Evolutionary conservation across 1,140 invertebrate species (phyloP), one percentile per base, ranked within the genome.

Genomic region (Lepidurus apus): DNA sequence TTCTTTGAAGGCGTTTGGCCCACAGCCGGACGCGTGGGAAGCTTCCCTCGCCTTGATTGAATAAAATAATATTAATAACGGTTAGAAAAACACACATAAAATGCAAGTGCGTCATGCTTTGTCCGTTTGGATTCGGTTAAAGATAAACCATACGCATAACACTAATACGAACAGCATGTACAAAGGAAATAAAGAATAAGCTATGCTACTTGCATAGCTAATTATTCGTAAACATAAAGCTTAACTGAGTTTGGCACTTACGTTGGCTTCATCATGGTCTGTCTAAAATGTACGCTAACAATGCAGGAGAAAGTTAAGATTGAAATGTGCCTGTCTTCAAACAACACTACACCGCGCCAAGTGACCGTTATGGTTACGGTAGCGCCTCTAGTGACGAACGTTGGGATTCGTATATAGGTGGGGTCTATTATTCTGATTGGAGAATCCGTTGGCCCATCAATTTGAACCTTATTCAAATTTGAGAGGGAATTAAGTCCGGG

Each of bases 261-360:
- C 53, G 53, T 65, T 13, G 53, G 53, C 21, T 65, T 65, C 53
- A 65, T 65, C 53, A 65, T 65, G 53, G 21, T 65, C 1, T 17
- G 3, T 13, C 21, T n/a, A 65, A 65, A 65, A 4, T 11, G 0
- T 65, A n/a, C 53, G 21, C 0, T 34, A 65, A n/a, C n/a, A 17
- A 65, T 65, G 17, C 53, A 65, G 9, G 53, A 65, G 53, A 65
- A 65, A 65, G 53, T 65, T 11, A 0, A n/a, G 6, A 65, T 21
- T 7, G 13, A 34, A 65, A 65, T 21, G 4, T 65, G 21, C 5
- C 53, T 65, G 17, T 13, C 53, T 65, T 65, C 53, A 65, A 65
- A 65, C 53, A n/a, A n/a, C 53, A 65, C 17, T 65, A 7, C 53
- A 65, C 53, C 53, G 53, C 53, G 53, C 53, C 53, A 65, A 65